Base-by-base conservation (phyloP, 2,888 invertebrate genomes). In the Cephus pulcher region DNA sequence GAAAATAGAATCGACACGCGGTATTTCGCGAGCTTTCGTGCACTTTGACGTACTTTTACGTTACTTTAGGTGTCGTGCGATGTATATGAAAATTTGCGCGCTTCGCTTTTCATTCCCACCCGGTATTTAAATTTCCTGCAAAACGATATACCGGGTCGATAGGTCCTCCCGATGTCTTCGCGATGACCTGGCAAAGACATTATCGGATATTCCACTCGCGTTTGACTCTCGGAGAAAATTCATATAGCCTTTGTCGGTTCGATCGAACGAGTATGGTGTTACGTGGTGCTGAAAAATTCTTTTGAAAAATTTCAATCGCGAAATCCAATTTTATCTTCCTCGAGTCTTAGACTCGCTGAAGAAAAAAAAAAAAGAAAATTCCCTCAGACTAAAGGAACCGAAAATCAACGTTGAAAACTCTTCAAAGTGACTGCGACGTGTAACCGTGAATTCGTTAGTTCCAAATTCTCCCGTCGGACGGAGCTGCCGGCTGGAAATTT, bases 1-100 rank as follows among this genome's bases (percentile, higher is more conserved):
- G 71, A 78, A 85, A 85, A 85, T 85, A 83, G 83, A 81, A 83
- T 78, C 79, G 80, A 75, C 80, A 76, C 80, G 76, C 75, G 56
- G 23, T 81, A 82, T 80, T 79, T 82, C 77, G 80, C 82, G 75
- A 80, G 79, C 69, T 78, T 82, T 75, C 33, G 6, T 56, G 56
- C 56, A 56, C 56, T 56, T 56, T 56, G 23, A 9, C 23, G 56
- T 56, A 56, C 56, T 56, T 56, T 56, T 23, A 11, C 34, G 34
- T 9, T 34, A 34, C 34, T 34, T 34, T 23, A 9, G 1, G 23
- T 56, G 6, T 35, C 35, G 12, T 3, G 35, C 35, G 35, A 23
- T 6, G 15, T 9, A 9, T 56, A 9, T 23, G 9, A 56, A 40
- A 40, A 56, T 23, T 56, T 2, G 40, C 40, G 23, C 23, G 40